Base-by-base conservation (phyloP, 2,888 invertebrate genomes). In the Agrenia bidenticulata region DNA sequence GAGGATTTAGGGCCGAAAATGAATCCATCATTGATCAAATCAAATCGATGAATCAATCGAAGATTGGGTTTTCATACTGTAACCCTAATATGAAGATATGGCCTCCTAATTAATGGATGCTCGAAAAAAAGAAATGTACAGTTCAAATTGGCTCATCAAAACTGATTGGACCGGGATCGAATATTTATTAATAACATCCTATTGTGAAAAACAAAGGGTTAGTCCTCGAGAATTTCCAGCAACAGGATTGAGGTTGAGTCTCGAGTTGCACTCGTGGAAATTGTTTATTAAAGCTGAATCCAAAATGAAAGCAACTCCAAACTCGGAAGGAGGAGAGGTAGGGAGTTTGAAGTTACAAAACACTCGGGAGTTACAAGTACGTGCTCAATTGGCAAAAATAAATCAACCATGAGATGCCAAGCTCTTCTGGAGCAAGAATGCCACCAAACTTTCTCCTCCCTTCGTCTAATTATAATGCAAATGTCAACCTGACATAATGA, bases 311-410 rank as follows among this genome's bases (percentile, higher is more conserved):
- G 32, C 5, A 32, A 11, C 32, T 32, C 32, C 4, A 4, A 11
- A 11, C 11, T 32, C 32, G 45, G 19, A 19, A 9, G 45, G 19
- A 19, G 15, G 19, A 45, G 45, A 15, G 9, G 4, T 15, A 9
- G 45, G 4, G 4, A 45, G 45, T 45, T 19, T 17, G 45, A 45
- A 51, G 51, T 51, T 17, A 19, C 23, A 19, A 51, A 11, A 17
- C 11, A 13, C 11, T 19, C 19, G 13, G 21, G 23, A 51, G 7
- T 51, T 23, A 57, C 9, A 57, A 41, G 42, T 23, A 57, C 57
- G 57, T 57, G 57, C 41, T 57, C 57, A 57, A 57, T 37, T 57
- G 57, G 57, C 19, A 23, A 57, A 37, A 57, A 37, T 41, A 37
- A 57, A 57, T 51, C 17, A 51, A 51, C 23, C 51, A 51, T 51